A percentile compares a stretch with the other conserved stretches of the same genome.
phyloP scores from a whole-genome alignment of 2,113 vertebrate species.

The Ptychochromis oligacanthus region DNA sequence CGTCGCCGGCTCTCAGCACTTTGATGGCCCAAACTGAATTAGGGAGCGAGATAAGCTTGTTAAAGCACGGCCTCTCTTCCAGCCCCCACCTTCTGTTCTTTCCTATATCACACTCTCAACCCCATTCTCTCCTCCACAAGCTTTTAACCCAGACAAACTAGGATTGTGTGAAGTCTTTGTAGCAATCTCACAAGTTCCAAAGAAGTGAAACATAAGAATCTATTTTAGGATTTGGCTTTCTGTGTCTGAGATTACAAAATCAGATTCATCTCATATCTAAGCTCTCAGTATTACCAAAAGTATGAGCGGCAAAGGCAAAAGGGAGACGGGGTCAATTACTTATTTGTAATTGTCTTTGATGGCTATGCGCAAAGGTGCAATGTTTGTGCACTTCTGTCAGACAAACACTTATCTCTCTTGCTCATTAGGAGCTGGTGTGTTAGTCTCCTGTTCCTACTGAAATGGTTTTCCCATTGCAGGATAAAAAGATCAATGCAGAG shows the following conservation, averaged over 20 bases:
- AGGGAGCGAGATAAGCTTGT: slow-evolving; percentile 74
- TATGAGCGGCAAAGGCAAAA: not conserved
- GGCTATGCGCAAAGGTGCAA: slow-evolving; percentile 13
- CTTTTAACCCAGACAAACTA: slow-evolving; percentile 43
- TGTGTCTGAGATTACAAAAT: slow-evolving; percentile 34
- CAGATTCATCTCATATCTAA: slow-evolving; percentile 18
- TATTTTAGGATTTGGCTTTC: slow-evolving; percentile 28
- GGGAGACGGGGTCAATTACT: slow-evolving; percentile 31
- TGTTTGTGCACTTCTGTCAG: slow-evolving; percentile 34
- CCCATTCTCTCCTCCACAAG: slow-evolving; percentile 20
- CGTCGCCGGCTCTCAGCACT: slow-evolving; percentile 44
- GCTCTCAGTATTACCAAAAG: slow-evolving; percentile 1
- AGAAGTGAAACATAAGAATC: slow-evolving; percentile 48
- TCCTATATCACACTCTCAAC: slow-evolving; percentile 43
- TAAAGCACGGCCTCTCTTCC: slow-evolving; percentile 57
- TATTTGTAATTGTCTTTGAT: slow-evolving; percentile 44
- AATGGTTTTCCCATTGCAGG: slow-evolving; percentile 40
- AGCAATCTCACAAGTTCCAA: slow-evolving; percentile 37
- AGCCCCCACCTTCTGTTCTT: slow-evolving; percentile 42
- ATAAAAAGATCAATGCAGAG: slow-evolving; percentile 53
- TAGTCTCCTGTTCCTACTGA: slow-evolving; percentile 51
- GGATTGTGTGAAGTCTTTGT: slow-evolving; percentile 49
- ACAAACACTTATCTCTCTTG: slow-evolving; percentile 42
- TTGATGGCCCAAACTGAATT: slow-evolving; percentile 75
- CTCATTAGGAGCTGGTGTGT: slow-evolving; percentile 59